phyloP scores from a whole-genome alignment of 2,888 invertebrate species.

The Microplitis manilae region DNA sequence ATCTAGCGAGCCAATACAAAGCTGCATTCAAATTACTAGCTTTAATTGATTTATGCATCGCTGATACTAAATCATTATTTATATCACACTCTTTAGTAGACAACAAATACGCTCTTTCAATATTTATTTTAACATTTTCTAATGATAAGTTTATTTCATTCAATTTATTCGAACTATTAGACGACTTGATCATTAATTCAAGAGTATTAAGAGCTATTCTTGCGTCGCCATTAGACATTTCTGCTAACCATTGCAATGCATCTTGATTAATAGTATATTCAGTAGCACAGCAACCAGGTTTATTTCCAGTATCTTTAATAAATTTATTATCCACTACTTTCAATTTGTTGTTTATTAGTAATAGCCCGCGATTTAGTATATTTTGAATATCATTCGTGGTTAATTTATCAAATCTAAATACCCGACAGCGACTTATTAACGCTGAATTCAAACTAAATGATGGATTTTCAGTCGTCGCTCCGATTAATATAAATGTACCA shows the following conservation, averaged over 20 bases:
- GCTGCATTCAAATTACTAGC: slow-evolving; percentile 87
- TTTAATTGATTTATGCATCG: slow-evolving; percentile 86
- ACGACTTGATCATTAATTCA: slow-evolving; percentile 73
- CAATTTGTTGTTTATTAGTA: slow-evolving; percentile 64
- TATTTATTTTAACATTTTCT: slow-evolving; percentile 80
- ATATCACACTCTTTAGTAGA: slow-evolving; percentile 87
- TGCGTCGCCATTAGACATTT: slow-evolving; percentile 87
- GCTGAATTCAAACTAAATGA: slow-evolving; percentile 88
- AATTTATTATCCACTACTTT: slow-evolving; percentile 29
- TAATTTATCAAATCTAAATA: slow-evolving; percentile 83
- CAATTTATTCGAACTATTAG: slow-evolving; percentile 75
- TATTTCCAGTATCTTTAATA: background rate
- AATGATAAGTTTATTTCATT: slow-evolving; percentile 72
- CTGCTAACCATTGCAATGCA: slow-evolving; percentile 81
- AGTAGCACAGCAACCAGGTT: slow-evolving; percentile 42
- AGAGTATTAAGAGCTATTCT: slow-evolving; percentile 83
- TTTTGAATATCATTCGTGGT: slow-evolving; percentile 74
- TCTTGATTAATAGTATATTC: slow-evolving; percentile 73
- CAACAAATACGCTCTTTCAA: slow-evolving; percentile 84
- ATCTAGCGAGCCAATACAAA: slow-evolving; percentile 86
- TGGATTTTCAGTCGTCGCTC: slow-evolving; percentile 91
- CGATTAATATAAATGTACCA: slow-evolving; percentile 84
- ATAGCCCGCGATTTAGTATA: slow-evolving; percentile 78
- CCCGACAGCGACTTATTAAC: slow-evolving; percentile 83
- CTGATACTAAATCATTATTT: slow-evolving; percentile 87